These are phyloP conservation scores for Paraplagusia blochii DNA, from an alignment of 2,113 vertebrate species.

Conservation along the genomic window DNA sequence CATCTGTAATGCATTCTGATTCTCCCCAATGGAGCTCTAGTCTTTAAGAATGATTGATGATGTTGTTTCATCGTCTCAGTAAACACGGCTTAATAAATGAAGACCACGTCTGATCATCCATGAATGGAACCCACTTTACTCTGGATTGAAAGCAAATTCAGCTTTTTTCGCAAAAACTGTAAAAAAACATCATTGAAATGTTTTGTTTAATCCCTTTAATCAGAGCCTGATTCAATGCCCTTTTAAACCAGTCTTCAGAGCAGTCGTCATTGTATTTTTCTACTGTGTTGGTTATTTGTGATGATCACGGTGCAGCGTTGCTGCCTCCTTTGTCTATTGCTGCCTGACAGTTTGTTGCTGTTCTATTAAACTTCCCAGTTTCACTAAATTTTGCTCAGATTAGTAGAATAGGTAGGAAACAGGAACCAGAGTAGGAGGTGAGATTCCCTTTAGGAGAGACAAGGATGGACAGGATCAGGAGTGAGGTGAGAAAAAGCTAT, in stretches of 20 bases:
- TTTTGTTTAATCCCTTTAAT: conserved; percentile 29
- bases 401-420: too few species aligned
- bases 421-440: too few species aligned
- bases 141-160: conserved; percentile 43
- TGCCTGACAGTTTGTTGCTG: conserved; percentile 25
- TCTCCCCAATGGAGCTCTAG: conserved; percentile 69
- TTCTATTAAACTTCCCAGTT: conserved; percentile 48
- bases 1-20: conserved; percentile 77
- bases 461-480: too few species aligned
- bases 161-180: conserved; percentile 32
- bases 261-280: neutral
- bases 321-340: conserved; percentile 16
- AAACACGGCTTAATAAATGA: conserved; percentile 75
- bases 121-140: conserved; percentile 39
- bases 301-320: neutral
- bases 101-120: conserved; percentile 58
- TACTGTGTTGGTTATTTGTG: neutral
- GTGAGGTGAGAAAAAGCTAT: too few species aligned
- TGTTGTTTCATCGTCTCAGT: conserved; percentile 72
- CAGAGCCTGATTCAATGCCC: conserved; percentile 1
- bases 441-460: too few species aligned
- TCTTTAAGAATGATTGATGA: conserved; percentile 78
- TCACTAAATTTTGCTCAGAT: conserved; percentile 57
- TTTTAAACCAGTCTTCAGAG: neutral
- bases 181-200: conserved; percentile 9